Base-by-base conservation (phyloP, 2,888 invertebrate species). In the Cataglyphis albicans region DNA sequence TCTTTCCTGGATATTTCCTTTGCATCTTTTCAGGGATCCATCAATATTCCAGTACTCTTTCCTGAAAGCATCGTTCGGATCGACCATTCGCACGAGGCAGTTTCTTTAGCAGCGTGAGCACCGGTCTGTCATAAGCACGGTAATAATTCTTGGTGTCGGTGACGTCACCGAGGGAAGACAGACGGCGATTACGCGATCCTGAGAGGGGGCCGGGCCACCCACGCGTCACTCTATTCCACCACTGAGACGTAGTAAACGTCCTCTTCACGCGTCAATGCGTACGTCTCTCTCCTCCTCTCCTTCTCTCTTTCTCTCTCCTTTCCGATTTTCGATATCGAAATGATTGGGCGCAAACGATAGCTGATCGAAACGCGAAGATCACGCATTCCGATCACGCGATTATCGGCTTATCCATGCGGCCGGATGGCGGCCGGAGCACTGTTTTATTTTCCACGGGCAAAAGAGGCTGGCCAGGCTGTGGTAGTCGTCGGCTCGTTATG, bases 361-460 rank as follows among this genome's bases (percentile, higher is more conserved):
- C 57, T 68, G 29, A 73, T 67, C 87, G 73, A 65, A 25, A 41
- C 55, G 63, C 75, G 76, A n/a, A 41, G 59, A 81, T 67, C 52
- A 21, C 75, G 57, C 75, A 48, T 38, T 38, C 35, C 52, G 74
- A 86, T 84, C 86, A 52, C 86, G 80, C 81, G 89, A 87, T 88
- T 86, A 92, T 91, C 89, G 85, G 89, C 84, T 91, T 91, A 89
- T 88, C 91, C 91, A 90, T 90, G 84, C 91, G 86, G 90, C 85
- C 88, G 90, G 89, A 92, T 91, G 90, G 91, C 90, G 90, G 89
- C 86, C 88, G 84, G 89, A 88, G 87, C 81, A 93, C 93, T 93
- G 93, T 91, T 92, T 93, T 92, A 92, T 93, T 93, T 93, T 88
- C 84, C 87, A 91, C 91, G 87, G 89, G 88, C 91, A 90, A 93